Evolutionary conservation across 2,888 invertebrate species (phyloP).

Genomic region (Amphimallon solstitiale): DNA sequence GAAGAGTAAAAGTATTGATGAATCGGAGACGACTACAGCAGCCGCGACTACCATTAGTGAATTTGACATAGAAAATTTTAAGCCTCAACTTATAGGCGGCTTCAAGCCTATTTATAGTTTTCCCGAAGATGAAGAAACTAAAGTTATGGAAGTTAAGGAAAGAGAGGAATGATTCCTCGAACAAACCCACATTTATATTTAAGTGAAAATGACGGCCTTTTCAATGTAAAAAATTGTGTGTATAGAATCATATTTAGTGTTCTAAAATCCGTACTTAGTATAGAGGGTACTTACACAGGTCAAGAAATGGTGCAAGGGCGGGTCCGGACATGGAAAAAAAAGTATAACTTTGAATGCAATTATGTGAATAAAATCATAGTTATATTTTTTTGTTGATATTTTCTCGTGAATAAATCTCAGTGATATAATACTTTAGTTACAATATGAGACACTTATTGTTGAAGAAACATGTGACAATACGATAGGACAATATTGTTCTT

Average conservation of each 20-base stretch:
- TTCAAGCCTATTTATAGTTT: slow-evolving; percentile 74
- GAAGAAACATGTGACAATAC: neutral
- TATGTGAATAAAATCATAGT: neutral
- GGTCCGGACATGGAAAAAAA: neutral
- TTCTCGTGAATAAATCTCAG: slow-evolving; percentile 4
- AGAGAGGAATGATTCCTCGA: slow-evolving; percentile 38
- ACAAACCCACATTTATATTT: neutral
- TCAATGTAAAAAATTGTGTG: too few species aligned
- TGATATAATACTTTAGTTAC: neutral
- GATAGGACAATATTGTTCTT: neutral
- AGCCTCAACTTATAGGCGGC: slow-evolving; percentile 75
- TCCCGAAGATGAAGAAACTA: slow-evolving; percentile 50
- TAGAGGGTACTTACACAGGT: neutral
- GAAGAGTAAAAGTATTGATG: slow-evolving; percentile 51
- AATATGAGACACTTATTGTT: slow-evolving; percentile 1
- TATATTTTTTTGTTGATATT: neutral
- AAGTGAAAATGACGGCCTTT: too few species aligned
- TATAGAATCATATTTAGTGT: too few species aligned
- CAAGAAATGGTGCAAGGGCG: too few species aligned
- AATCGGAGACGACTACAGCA: slow-evolving; percentile 56
- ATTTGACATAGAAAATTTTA: slow-evolving; percentile 74
- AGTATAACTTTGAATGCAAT: neutral
- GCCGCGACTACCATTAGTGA: slow-evolving; percentile 62
- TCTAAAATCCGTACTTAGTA: neutral
- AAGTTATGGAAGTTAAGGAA: slow-evolving; percentile 42